phyloP scores from a whole-genome alignment of 2,797 vertebrate species.

The Chanos chanos region DNA sequence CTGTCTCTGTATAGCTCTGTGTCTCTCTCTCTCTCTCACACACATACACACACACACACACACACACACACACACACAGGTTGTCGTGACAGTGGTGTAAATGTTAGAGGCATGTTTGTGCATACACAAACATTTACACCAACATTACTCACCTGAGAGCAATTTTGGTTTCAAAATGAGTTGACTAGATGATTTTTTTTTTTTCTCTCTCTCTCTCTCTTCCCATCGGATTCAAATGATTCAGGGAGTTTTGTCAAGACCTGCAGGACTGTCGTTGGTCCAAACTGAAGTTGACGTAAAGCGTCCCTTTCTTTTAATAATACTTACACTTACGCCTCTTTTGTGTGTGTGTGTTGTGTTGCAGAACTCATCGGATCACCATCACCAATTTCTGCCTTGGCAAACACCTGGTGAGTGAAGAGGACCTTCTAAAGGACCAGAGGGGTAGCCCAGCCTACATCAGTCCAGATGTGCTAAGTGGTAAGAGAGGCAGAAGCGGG shows the following conservation, averaged over 20 bases:
- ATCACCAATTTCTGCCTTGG: slow-evolving; percentile 99
- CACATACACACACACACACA: slow-evolving; percentile 9
- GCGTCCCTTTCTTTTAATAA: too few relatives aligned
- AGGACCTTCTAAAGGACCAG: slow-evolving; percentile 98
- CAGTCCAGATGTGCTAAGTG: slow-evolving; percentile 95
- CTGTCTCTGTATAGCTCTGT: slow-evolving; percentile 22
- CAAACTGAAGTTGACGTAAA: too few relatives aligned
- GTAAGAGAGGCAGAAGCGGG: slow-evolving; percentile 66
- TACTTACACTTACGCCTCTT: neutral
- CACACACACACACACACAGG: slow-evolving; percentile 34
- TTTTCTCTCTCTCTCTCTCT: too few relatives aligned
- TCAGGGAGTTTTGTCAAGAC: too few relatives aligned
- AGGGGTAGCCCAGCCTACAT: slow-evolving; percentile 98
- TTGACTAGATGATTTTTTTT: neutral
- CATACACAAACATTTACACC: slow-evolving; percentile 18
- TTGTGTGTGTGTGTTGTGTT: slow-evolving; percentile 25
- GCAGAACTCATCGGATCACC: slow-evolving; percentile 96
- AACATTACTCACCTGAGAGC: slow-evolving; percentile 7
- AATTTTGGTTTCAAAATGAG: slow-evolving; percentile 10
- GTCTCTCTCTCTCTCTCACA: slow-evolving; percentile 38
- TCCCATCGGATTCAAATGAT: too few relatives aligned
- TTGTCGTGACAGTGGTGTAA: slow-evolving; percentile 31
- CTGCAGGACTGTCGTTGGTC: too few relatives aligned
- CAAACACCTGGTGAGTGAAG: slow-evolving; percentile 97
- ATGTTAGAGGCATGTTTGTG: slow-evolving; percentile 35